phyloP scores from a whole-genome alignment of 2,113 vertebrate genomes.

The Albula glossodonta region DNA sequence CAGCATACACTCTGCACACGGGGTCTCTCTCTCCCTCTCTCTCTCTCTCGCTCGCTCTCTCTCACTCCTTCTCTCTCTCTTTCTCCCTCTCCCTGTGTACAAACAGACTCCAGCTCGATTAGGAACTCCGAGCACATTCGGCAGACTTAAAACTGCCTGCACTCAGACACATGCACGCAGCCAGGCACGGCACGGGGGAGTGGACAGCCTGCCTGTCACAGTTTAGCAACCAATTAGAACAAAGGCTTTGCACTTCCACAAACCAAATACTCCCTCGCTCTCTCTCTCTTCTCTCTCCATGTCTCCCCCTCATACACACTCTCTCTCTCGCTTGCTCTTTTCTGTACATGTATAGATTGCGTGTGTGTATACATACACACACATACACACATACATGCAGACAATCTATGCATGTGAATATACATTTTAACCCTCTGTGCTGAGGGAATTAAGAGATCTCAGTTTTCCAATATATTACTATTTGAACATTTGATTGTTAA shows the following conservation, averaged over 20 bases:
- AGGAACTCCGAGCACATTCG: conserved; percentile 28
- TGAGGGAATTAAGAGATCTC: background rate
- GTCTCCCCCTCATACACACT: conserved; percentile 11
- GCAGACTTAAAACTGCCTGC: conserved; percentile 30
- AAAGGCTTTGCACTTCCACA: conserved; percentile 29
- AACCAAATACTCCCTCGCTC: conserved; percentile 19
- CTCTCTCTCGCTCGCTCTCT: conserved; percentile 16
- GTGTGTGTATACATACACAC: conserved; percentile 38
- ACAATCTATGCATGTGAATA: no score
- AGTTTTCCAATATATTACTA: background rate
- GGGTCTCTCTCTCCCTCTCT: conserved; percentile 24
- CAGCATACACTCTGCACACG: conserved; percentile 53
- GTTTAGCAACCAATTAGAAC: conserved; percentile 26
- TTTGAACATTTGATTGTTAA: background rate
- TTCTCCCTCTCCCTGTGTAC: conserved; percentile 37
- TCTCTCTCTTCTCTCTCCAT: background rate
- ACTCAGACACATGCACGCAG: conserved; percentile 27
- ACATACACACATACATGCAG: background rate
- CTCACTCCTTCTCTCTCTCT: conserved; percentile 27
- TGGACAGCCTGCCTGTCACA: conserved; percentile 30
- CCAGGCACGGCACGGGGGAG: conserved; percentile 27
- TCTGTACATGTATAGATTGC: background rate
- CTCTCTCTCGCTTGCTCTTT: conserved; percentile 33
- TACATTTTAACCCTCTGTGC: conserved; percentile 18
- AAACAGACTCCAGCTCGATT: conserved; percentile 24